These are phyloP conservation scores for Phaethornis superciliosus DNA, from an alignment of 2,113 vertebrate species.

Conservation along the genomic window DNA sequence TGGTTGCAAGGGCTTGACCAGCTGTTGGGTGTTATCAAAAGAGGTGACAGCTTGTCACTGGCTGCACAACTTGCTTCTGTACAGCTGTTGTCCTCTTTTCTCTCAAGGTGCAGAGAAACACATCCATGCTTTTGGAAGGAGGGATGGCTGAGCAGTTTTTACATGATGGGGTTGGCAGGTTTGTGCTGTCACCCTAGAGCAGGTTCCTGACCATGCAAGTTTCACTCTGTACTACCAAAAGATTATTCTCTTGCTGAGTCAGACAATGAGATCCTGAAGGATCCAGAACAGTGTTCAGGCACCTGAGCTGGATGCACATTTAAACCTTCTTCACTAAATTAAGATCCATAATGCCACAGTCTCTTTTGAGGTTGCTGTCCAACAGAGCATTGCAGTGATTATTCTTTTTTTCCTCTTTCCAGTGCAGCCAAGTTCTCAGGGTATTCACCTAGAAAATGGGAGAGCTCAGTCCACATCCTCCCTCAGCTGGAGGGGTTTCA, in stretches of 20 bases:
- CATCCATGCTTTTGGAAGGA: background rate
- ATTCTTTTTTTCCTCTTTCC: background rate
- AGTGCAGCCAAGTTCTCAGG: background rate
- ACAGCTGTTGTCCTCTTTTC: background rate
- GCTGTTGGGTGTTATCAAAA: conserved; percentile 38
- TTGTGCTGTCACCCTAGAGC: background rate
- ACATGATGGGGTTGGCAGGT: background rate
- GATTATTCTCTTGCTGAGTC: background rate
- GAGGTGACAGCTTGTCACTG: conserved; percentile 1
- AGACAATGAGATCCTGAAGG: background rate
- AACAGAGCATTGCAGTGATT: background rate
- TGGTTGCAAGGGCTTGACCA: conserved; percentile 55
- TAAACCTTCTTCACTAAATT: background rate
- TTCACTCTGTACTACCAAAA: background rate
- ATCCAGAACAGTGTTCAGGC: background rate
- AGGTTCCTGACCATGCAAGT: rapidly evolving
- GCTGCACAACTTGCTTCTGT: background rate
- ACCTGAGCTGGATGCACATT: background rate
- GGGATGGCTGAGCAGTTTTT: background rate
- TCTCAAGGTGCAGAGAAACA: background rate
- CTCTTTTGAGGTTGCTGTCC: background rate
- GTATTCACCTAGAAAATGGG: background rate
- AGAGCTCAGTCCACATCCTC: background rate
- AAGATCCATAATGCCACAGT: background rate
- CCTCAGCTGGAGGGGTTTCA: background rate